Evolutionary conservation across 2,797 vertebrate species (phyloP), one percentile per base, ranked within the genome.

Genomic region (Buphagus erythrorhynchus): DNA sequence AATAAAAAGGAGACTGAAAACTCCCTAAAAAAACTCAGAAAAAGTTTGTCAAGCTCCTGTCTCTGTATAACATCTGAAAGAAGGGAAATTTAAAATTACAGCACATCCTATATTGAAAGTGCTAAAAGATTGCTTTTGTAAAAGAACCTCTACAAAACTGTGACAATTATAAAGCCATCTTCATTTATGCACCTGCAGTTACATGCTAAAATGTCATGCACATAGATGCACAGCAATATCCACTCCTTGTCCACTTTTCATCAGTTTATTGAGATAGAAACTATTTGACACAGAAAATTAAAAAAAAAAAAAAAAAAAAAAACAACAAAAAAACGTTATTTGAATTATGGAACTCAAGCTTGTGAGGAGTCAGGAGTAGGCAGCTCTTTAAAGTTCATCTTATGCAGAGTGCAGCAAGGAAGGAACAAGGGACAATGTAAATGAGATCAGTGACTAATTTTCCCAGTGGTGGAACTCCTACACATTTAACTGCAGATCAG

Each of bases 401-500:
- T 88, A 55, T 10, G 13, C 59, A 83, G 33, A 88, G 54, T 85
- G 74, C 75, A 72, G 35, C 31, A 65, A 80, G 54, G 62, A 86
- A 93, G 57, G 36, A 92, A 66, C 59, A 68, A 91, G 87, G 89
- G 92, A 93, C 82, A 93, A 89, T 57, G 79, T 55, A 94, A 95
- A 95, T 97, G 85, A 96, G 78, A 94, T 75, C 61, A 6, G 29
- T 95, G 96, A 96, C 73, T 96, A 75, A 95, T 93, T 90, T 89
- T 72, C 91, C 91, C 89, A 95, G 49, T 78, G 68, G 79, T 86
- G 48, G 33, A 93, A 96, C 92, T 94, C 95, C 94, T 77, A 95
- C 94, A 62, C 65, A 31, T 36, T 90, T 40, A 77, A 88, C 45
- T 86, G 71, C 36, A 81, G 82, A 95, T 94, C 54, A 87, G 48